Conservation (phyloP, 2,797 vertebrate species). For the Nasua narica region DNA sequence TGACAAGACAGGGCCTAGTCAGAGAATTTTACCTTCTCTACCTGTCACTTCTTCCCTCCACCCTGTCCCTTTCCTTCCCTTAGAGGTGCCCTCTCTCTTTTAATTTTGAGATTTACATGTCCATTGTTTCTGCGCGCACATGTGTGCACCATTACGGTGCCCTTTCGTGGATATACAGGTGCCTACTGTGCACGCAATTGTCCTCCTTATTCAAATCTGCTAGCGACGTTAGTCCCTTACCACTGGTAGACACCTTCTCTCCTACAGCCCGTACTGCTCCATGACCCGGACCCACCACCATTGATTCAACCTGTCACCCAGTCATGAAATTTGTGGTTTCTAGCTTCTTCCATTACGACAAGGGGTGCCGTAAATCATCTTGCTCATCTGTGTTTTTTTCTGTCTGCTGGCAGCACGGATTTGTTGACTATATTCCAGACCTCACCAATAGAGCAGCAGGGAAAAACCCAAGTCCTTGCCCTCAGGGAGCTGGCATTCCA, state of each 20-base stretch:
- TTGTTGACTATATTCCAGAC: neutral
- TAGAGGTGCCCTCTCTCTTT: neutral
- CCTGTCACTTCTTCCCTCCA: neutral
- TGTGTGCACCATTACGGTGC: neutral
- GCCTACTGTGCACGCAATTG: rapidly evolving
- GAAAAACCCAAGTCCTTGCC: neutral
- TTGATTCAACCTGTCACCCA: neutral
- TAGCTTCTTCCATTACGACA: neutral
- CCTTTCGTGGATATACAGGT: neutral
- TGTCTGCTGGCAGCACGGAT: neutral
- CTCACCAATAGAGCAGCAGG: neutral
- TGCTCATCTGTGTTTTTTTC: neutral
- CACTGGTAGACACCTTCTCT: neutral
- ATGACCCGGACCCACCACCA: too few species aligned
- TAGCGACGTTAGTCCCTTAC: rapidly evolving
- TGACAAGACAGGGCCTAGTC: neutral
- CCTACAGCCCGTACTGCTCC: neutral
- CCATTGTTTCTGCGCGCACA: neutral
- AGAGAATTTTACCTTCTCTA: neutral
- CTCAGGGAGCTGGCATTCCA: neutral
- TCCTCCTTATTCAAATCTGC: neutral
- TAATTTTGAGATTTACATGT: neutral
- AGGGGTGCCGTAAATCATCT: rapidly evolving
- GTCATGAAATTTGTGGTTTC: neutral
- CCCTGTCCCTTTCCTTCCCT: neutral